These are phyloP conservation scores for Netelia virgata DNA, from an alignment of 2,888 invertebrate species.

Conservation along the genomic window DNA sequence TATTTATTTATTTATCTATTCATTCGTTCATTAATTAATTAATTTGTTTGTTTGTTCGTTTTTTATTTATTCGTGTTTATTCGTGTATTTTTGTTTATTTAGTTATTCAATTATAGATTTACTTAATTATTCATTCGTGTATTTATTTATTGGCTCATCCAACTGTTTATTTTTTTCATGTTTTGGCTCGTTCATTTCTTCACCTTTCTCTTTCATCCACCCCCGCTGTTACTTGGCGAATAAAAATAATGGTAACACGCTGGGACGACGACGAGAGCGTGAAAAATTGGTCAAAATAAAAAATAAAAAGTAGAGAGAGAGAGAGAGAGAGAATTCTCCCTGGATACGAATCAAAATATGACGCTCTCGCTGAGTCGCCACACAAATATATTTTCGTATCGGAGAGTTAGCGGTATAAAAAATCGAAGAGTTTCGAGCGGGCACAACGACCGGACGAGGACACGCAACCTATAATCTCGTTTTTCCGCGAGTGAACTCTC, in stretches of 20 bases:
- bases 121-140: not conserved
- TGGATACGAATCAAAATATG: conserved; percentile 51
- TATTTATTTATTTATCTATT: not conserved
- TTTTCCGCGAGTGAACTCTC: conserved; percentile 48
- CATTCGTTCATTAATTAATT: not conserved
- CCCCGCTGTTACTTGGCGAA: no score
- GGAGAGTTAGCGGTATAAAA: not conserved
- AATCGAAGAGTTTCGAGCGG: not conserved
- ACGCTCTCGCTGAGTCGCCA: conserved; percentile 13
- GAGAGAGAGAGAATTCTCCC: conserved; percentile 41
- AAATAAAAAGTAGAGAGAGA: conserved; percentile 4
- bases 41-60: not conserved
- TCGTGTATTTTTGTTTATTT: not conserved
- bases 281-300: conserved; percentile 23
- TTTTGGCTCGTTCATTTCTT: not conserved
- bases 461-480: conserved; percentile 65
- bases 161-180: conserved; percentile 12
- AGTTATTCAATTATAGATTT: not conserved
- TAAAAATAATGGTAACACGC: not conserved
- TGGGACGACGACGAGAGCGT: conserved; percentile 1
- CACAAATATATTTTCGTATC: not conserved
- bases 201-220: conserved; percentile 23
- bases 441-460: conserved; percentile 66
- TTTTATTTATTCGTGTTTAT: not conserved
- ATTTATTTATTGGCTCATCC: not conserved